Conservation (phyloP, 2,888 invertebrate genomes). For the Polia nebulosa region DNA sequence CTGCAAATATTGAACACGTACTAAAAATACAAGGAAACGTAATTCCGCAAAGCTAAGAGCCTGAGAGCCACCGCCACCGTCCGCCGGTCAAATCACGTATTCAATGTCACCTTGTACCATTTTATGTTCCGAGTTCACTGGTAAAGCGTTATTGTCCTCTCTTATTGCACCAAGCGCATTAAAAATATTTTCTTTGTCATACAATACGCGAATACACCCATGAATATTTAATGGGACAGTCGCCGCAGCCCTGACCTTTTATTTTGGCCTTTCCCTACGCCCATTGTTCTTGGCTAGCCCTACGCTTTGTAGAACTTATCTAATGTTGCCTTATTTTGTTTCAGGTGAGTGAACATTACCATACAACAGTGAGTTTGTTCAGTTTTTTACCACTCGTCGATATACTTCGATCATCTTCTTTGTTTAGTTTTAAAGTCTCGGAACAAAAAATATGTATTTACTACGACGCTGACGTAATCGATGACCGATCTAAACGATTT, state of each 20-base stretch:
- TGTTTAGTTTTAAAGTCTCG: slow-evolving; percentile 45
- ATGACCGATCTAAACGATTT: slow-evolving; percentile 80
- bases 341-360: slow-evolving; percentile 67
- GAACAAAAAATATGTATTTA: slow-evolving; percentile 62
- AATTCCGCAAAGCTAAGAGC: slow-evolving; percentile 55
- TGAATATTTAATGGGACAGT: slow-evolving; percentile 85
- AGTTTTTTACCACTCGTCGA: slow-evolving; percentile 39
- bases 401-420: slow-evolving; percentile 46
- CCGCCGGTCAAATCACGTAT: slow-evolving; percentile 72
- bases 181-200: slow-evolving; percentile 81
- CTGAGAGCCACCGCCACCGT: slow-evolving; percentile 53
- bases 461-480: slow-evolving; percentile 78
- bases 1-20: slow-evolving; percentile 51
- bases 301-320: slow-evolving; percentile 73
- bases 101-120: slow-evolving; percentile 76
- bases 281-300: slow-evolving; percentile 80
- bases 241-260: slow-evolving; percentile 84
- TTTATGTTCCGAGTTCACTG: slow-evolving; percentile 68
- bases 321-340: slow-evolving; percentile 79
- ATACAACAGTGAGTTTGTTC: slow-evolving; percentile 51
- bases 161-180: slow-evolving; percentile 73
- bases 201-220: slow-evolving; percentile 82
- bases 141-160: slow-evolving; percentile 67
- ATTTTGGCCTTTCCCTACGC: slow-evolving; percentile 82
- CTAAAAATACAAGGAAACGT: slow-evolving; percentile 66